phyloP scores from a whole-genome alignment of 2,888 invertebrate species.

The Abrostola triplasia region DNA sequence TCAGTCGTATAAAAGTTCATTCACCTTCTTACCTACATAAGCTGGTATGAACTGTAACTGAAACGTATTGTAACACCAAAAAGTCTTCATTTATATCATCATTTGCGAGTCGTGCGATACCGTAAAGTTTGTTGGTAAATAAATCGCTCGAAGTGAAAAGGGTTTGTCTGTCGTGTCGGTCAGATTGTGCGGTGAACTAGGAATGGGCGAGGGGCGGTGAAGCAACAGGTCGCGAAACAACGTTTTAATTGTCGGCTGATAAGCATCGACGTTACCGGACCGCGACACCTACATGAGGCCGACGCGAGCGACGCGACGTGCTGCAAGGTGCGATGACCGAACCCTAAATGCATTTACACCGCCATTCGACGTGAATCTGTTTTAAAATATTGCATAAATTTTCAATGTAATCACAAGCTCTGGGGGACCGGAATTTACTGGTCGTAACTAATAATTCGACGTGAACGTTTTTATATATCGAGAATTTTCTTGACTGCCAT shows the following conservation, averaged over 20 bases:
- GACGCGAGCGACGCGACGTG: conserved; percentile 57
- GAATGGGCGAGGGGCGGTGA: conserved; percentile 66
- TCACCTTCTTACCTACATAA: conserved; percentile 23
- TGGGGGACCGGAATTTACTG: conserved; percentile 25
- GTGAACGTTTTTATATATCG: conserved; percentile 35
- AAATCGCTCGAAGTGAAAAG: conserved; percentile 52
- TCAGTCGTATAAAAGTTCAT: conserved; percentile 41
- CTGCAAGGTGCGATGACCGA: conserved; percentile 81
- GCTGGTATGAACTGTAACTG: conserved; percentile 12
- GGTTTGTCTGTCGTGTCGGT: conserved; percentile 63
- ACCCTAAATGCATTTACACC: conserved; percentile 76
- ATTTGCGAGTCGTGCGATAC: conserved; percentile 41
- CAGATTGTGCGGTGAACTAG: conserved; percentile 64
- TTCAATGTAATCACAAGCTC: conserved; percentile 47
- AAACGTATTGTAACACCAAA: conserved; percentile 1
- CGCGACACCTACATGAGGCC: conserved; percentile 77
- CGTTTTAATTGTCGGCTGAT: conserved; percentile 85
- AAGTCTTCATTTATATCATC: conserved; percentile 1
- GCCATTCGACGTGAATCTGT: conserved; percentile 56
- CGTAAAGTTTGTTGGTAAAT: conserved; percentile 60
- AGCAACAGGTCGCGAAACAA: conserved; percentile 87
- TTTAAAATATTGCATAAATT: conserved; percentile 58
- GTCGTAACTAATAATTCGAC: conserved; percentile 40
- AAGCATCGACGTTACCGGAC: conserved; percentile 83
- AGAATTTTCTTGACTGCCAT: conserved; percentile 28